phyloP scores from a whole-genome alignment of 2,113 vertebrate species.

The Enhydra lutris region DNA sequence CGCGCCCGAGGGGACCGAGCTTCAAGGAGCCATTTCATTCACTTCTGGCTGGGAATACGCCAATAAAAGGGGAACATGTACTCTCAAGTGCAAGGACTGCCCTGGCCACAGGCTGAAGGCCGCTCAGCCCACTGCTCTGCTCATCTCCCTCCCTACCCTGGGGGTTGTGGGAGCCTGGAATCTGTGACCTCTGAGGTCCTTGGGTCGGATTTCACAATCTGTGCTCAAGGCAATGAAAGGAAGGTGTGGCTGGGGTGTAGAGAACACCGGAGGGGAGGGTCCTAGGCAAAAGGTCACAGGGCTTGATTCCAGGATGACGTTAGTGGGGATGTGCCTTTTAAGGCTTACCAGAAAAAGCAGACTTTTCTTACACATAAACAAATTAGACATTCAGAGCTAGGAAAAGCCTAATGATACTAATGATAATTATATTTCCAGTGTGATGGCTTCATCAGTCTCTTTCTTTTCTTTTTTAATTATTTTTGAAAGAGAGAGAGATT shows the following conservation, averaged over 20 bases:
- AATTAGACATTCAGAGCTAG: neutral
- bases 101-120: neutral
- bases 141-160: neutral
- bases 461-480: neutral
- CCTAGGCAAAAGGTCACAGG: neutral
- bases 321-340: neutral
- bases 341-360: neutral
- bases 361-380: neutral
- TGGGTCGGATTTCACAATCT: neutral
- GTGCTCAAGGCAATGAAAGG: neutral
- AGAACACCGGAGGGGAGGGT: neutral
- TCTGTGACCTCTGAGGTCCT: neutral
- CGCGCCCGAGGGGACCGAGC: neutral
- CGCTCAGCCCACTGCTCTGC: fast-evolving
- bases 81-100: neutral
- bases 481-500: too few species aligned
- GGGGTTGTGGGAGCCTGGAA: fast-evolving
- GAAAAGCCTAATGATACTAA: neutral
- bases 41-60: neutral
- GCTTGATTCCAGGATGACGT: neutral
- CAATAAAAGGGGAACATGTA: neutral
- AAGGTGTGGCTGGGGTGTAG: neutral
- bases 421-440: neutral
- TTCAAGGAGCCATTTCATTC: neutral
- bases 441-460: neutral